These are phyloP conservation scores for Solea solea DNA, from an alignment of 2,113 vertebrate species.

Conservation along the genomic window DNA sequence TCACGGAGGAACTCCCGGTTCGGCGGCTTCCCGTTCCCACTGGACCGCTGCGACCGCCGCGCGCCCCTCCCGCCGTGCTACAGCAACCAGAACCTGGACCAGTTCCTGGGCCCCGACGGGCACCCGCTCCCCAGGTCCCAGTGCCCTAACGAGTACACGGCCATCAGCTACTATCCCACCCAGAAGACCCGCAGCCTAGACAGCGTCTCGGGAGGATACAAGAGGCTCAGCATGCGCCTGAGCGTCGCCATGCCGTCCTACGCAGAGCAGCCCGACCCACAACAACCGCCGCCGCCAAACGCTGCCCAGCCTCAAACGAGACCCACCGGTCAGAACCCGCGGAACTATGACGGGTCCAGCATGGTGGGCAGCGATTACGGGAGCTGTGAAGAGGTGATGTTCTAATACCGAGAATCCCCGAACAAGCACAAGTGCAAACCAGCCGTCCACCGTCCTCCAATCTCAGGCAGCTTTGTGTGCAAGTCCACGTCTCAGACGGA, in stretches of 20 bases:
- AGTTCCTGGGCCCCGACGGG: slow-evolving; percentile 86
- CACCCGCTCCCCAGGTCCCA: slow-evolving; percentile 81
- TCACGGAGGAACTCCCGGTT: slow-evolving; percentile 84
- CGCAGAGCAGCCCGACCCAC: slow-evolving; percentile 76
- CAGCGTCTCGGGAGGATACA: slow-evolving; percentile 82
- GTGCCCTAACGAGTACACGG: slow-evolving; percentile 93
- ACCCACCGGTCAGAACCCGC: slow-evolving; percentile 61
- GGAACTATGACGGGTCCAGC: slow-evolving; percentile 85
- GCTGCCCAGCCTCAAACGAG: slow-evolving; percentile 72
- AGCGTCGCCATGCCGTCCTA: slow-evolving; percentile 94
- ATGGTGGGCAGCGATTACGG: slow-evolving; percentile 96
- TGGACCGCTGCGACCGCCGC: slow-evolving; percentile 90
- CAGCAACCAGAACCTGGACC: slow-evolving; percentile 95
- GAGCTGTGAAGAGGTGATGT: slow-evolving; percentile 98
- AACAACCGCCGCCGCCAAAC: slow-evolving; percentile 39
- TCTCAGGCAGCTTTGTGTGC: slow-evolving; percentile 31
- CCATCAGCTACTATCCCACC: slow-evolving; percentile 94
- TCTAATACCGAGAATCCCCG: slow-evolving; percentile 71
- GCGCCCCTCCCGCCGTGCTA: slow-evolving; percentile 95
- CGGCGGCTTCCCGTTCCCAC: slow-evolving; percentile 93
- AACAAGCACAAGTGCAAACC: neutral
- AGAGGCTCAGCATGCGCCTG: slow-evolving; percentile 90
- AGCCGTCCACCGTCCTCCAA: neutral
- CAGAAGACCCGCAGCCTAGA: slow-evolving; percentile 83
- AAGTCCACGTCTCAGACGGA: neutral